A percentile compares a stretch with the other conserved stretches of the same genome.
Evolutionary conservation across 2,888 invertebrate species (phyloP).

Genomic region (Xiphydria camelus): DNA sequence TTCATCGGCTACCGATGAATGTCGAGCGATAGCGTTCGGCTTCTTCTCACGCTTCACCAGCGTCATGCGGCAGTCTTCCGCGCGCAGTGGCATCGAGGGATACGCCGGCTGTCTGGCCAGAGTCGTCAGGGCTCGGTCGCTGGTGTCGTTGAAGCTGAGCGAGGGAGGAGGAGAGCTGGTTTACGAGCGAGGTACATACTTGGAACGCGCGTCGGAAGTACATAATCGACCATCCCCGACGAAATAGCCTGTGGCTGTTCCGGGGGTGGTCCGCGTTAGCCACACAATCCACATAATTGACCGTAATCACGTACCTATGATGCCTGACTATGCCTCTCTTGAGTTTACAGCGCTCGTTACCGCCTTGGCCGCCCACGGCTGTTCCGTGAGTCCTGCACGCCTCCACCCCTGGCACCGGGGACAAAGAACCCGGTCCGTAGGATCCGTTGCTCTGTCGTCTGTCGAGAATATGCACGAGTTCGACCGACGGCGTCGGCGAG

Average conservation of each 20-base stretch:
- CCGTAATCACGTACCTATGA: conserved; percentile 43
- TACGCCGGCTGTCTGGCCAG: conserved; percentile 54
- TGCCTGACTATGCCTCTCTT: conserved; percentile 55
- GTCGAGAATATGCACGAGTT: conserved; percentile 52
- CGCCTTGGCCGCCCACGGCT: conserved; percentile 47
- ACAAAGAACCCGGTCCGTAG: conserved; percentile 51
- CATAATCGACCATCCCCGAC: too few relatives aligned
- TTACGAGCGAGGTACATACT: too few relatives aligned
- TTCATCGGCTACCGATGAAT: conserved; percentile 48
- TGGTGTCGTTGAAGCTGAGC: conserved; percentile 53
- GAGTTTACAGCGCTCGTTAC: conserved; percentile 52
- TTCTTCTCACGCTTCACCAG: conserved; percentile 45
- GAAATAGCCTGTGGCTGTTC: too few relatives aligned
- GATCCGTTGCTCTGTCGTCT: conserved; percentile 52
- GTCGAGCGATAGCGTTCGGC: conserved; percentile 31
- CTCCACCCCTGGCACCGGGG: conserved; percentile 53
- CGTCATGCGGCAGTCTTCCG: conserved; percentile 51
- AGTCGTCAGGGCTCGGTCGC: conserved; percentile 52
- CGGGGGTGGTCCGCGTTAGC: too few relatives aligned
- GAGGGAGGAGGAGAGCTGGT: too few relatives aligned
- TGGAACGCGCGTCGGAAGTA: too few relatives aligned
- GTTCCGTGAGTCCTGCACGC: conserved; percentile 55
- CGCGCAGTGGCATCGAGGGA: conserved; percentile 53
- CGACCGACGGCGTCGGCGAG: conserved; percentile 55
- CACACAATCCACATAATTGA: too few relatives aligned